Evolutionary conservation across 2,113 vertebrate genomes (phyloP).

Genomic region (Peromyscus leucopus): DNA sequence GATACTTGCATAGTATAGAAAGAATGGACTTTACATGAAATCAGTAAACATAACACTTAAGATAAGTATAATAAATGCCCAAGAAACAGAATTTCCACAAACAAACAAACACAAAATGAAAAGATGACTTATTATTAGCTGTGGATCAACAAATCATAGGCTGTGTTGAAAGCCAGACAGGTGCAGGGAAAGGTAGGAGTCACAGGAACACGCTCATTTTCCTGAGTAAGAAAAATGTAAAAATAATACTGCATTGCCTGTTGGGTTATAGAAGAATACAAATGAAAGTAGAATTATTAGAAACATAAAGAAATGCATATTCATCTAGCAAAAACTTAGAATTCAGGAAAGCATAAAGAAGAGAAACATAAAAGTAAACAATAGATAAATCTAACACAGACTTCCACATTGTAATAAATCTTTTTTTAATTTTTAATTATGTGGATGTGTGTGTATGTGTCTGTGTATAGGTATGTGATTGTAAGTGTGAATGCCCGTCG

Average conservation of each 20-base stretch:
- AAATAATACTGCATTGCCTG: not conserved
- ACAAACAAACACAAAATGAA: constrained; percentile 7
- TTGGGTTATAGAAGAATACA: not conserved
- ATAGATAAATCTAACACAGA: not conserved
- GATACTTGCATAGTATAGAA: not conserved
- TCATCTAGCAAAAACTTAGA: not conserved
- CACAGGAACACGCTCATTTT: not conserved
- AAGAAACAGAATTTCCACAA: constrained; percentile 2
- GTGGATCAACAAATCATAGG: not conserved
- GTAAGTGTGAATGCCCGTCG: not conserved
- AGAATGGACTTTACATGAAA: not conserved
- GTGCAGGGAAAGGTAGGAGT: not conserved
- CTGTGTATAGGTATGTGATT: not conserved
- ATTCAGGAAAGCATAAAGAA: not conserved
- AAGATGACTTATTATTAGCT: not conserved
- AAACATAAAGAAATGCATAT: not conserved
- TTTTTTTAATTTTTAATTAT: not conserved
- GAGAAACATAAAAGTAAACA: not conserved
- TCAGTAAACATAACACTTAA: not conserved
- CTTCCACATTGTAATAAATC: not conserved
- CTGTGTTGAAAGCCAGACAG: not conserved
- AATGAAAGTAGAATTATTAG: not conserved
- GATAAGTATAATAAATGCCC: not conserved
- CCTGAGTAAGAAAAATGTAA: not conserved
- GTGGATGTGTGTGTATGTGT: not conserved